Evolutionary conservation across 2,797 vertebrate species (phyloP).

Genomic region (Schizothorax lantsangensis): DNA sequence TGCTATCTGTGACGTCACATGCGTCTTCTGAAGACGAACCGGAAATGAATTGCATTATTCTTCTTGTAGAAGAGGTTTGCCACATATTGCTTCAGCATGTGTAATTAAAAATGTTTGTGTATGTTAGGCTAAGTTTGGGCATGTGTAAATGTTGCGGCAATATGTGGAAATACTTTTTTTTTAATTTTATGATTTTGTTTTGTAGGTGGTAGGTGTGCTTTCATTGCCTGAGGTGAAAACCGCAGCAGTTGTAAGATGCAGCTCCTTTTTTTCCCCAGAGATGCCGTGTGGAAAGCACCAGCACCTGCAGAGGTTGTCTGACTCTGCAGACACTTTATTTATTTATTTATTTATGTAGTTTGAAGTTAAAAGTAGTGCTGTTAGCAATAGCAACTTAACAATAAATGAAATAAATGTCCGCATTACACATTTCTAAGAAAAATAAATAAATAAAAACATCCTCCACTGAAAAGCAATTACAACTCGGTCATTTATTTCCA

Average conservation of each 20-base stretch:
- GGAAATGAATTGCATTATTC: background rate
- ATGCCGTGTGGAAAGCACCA: background rate
- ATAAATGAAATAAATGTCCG: background rate
- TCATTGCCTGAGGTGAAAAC: constrained; percentile 12
- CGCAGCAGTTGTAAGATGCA: background rate
- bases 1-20: background rate
- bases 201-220: background rate
- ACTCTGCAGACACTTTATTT: background rate
- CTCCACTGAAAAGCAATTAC: background rate
- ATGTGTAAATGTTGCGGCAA: background rate
- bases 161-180: background rate
- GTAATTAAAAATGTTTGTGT: background rate
- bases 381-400: background rate
- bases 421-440: background rate
- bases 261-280: background rate
- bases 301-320: background rate
- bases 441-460: background rate
- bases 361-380: background rate
- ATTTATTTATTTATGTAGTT: constrained; percentile 2
- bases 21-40: background rate
- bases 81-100: constrained; percentile 3
- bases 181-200: background rate
- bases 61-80: background rate
- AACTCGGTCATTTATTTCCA: background rate
- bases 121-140: background rate